phyloP scores from a whole-genome alignment of 1,140 invertebrate genomes.

The Cydia fagiglandana region DNA sequence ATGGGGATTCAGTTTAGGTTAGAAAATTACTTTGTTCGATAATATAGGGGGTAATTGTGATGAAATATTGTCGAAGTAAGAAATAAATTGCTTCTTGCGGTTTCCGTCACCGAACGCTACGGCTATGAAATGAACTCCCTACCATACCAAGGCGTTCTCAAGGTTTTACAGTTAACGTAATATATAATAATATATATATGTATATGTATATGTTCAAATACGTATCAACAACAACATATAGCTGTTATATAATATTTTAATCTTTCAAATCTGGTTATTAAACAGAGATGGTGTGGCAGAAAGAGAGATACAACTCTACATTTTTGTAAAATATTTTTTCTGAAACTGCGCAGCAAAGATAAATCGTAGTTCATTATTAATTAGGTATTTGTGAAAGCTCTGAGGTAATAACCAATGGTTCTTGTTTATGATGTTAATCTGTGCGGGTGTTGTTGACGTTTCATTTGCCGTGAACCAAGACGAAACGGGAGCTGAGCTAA shows the following conservation, averaged over 20 bases:
- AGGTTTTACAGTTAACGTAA: neutral
- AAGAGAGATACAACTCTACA: no score
- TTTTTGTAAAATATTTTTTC: no score
- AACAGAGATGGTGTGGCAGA: no score
- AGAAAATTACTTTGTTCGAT: neutral
- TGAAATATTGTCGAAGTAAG: neutral
- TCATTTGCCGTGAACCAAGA: constrained; percentile 15
- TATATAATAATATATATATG: no score
- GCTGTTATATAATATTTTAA: no score
- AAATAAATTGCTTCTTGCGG: neutral
- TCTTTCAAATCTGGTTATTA: no score
- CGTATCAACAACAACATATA: no score
- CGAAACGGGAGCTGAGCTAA: no score
- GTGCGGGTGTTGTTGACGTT: constrained; percentile 25
- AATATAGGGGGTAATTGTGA: neutral
- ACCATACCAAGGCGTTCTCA: neutral
- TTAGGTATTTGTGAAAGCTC: neutral
- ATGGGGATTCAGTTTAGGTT: constrained; percentile 16
- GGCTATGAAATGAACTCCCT: neutral
- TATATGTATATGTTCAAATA: no score
- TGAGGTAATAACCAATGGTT: constrained; percentile 1
- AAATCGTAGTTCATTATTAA: no score
- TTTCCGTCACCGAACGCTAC: neutral
- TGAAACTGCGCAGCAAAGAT: no score
- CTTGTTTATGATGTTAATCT: constrained; percentile 7